Percentiles rank a stretch among this genome's conserved stretches.
These are phyloP conservation scores for Neoscelio sp. DNA, from an alignment of 2,888 invertebrate species.

Conservation along the genomic window DNA sequence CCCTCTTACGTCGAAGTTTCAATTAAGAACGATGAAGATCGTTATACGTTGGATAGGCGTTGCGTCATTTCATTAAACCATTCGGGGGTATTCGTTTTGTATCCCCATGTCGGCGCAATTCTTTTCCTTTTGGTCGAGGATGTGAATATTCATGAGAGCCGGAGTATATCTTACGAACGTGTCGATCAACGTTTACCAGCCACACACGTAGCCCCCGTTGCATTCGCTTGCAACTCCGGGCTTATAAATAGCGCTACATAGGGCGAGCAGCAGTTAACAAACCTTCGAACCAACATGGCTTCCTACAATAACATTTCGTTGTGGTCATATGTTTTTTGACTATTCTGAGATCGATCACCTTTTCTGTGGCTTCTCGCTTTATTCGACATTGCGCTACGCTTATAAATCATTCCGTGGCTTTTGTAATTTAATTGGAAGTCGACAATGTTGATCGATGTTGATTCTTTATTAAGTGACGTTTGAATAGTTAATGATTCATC, in stretches of 20 bases:
- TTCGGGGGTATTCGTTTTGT: slow-evolving; percentile 2
- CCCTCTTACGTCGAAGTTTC: slow-evolving; percentile 16
- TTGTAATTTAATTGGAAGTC: not conserved
- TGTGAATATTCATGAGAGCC: slow-evolving; percentile 55
- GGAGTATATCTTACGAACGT: slow-evolving; percentile 54
- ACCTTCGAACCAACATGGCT: slow-evolving; percentile 80
- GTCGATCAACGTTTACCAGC: slow-evolving; percentile 68
- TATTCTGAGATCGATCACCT: slow-evolving; percentile 79
- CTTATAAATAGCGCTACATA: slow-evolving; percentile 80
- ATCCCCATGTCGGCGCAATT: not conserved
- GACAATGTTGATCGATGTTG: not conserved
- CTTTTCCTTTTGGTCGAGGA: slow-evolving; percentile 14
- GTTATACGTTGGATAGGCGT: not conserved
- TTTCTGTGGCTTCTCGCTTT: slow-evolving; percentile 15
- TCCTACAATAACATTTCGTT: slow-evolving; percentile 82
- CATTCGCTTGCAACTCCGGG: slow-evolving; percentile 71
- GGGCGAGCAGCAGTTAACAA: slow-evolving; percentile 79
- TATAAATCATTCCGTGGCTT: not conserved
- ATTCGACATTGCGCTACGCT: slow-evolving; percentile 25
- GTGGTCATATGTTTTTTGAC: slow-evolving; percentile 82
- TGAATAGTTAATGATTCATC: too few species aligned
- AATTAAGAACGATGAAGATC: slow-evolving; percentile 20
- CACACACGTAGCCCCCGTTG: slow-evolving; percentile 75
- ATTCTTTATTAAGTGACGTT: not conserved
- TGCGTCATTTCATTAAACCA: slow-evolving; percentile 8